phyloP scores from a whole-genome alignment of 2,797 vertebrate genomes.

The Diplodus puntazzo region DNA sequence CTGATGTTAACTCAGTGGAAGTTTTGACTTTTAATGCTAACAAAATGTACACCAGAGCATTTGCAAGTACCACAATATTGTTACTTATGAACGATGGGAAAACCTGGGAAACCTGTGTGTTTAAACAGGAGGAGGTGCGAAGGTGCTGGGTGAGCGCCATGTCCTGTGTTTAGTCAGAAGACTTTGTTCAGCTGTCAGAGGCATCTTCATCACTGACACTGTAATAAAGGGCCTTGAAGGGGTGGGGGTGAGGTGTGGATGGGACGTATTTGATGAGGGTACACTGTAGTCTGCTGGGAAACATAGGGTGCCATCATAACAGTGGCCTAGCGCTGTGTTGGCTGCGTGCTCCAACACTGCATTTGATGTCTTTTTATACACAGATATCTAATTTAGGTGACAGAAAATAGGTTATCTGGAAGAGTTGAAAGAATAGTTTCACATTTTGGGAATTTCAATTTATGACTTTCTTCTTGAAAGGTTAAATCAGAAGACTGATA shows the following conservation, averaged over 20 bases:
- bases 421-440: not conserved
- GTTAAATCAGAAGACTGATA: too few species aligned
- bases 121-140: slow-evolving; percentile 46
- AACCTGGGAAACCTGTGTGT: slow-evolving; percentile 29
- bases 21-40: not conserved
- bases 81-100: not conserved
- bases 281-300: slow-evolving; percentile 14
- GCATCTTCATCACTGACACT: slow-evolving; percentile 54
- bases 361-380: not conserved
- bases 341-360: not conserved
- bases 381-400: not conserved
- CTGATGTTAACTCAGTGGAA: not conserved
- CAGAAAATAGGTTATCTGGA: not conserved
- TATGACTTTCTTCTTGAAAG: too few species aligned
- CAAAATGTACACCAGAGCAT: not conserved
- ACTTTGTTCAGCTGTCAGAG: slow-evolving; percentile 65
- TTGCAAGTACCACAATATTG: slow-evolving; percentile 14
- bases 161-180: slow-evolving; percentile 46
- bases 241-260: slow-evolving; percentile 23
- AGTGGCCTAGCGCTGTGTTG: not conserved
- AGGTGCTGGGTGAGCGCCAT: slow-evolving; percentile 13
- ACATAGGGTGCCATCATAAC: not conserved
- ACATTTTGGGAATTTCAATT: too few species aligned
- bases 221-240: slow-evolving; percentile 51
- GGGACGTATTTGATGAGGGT: slow-evolving; percentile 19